Base-by-base conservation (phyloP, 2,113 vertebrate species). In the Orientallactaga bullata region DNA sequence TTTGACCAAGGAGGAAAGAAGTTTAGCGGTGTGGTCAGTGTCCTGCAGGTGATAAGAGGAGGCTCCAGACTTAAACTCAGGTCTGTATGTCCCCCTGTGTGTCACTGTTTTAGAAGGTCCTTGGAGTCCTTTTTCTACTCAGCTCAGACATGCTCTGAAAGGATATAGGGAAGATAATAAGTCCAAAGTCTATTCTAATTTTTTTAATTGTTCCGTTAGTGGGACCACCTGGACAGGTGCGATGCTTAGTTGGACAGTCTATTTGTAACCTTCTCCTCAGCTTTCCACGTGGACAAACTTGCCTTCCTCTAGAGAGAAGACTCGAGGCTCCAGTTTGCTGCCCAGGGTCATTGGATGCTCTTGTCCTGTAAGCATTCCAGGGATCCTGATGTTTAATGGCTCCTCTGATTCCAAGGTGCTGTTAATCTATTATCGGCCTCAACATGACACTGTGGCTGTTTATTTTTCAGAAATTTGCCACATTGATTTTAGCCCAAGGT, bases 401-500 rank as follows among this genome's bases (percentile, higher is more conserved):
- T 61, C 17, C 74, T 88, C 86, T 60, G 37, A 76, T 83, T 51
- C 0, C 0, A 86, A 88, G 86, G 66, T 72, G 30, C 89, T 77
- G 71, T 61, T 94, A 72, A 93, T 68, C 83, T 92, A 55, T 94
- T 89, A 89, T 90, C 86, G 84, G 71, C 81, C 65, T 90, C 65
- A 32, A 80, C 26, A 7, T 13, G 80, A 89, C 83, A 26, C 55
- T 83, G 76, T 11, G 51, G 7, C 51, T 91, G 87, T 87, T 86
- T 74, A 55, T 87, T 96, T 85, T 94, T 58, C 68, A 85, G 87
- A 95, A 95, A 95, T 88, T 58, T 81, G 63, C 87, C 42, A 30
- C 72, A 89, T 89, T 0, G 20, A 95, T 95, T 95, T 94, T 76
- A 93, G 73, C n/a, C n/a, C 87, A 28, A 12, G 73, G 72, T 81